phyloP scores from a whole-genome alignment of 2,113 vertebrate genomes.

The Origma solitaria region DNA sequence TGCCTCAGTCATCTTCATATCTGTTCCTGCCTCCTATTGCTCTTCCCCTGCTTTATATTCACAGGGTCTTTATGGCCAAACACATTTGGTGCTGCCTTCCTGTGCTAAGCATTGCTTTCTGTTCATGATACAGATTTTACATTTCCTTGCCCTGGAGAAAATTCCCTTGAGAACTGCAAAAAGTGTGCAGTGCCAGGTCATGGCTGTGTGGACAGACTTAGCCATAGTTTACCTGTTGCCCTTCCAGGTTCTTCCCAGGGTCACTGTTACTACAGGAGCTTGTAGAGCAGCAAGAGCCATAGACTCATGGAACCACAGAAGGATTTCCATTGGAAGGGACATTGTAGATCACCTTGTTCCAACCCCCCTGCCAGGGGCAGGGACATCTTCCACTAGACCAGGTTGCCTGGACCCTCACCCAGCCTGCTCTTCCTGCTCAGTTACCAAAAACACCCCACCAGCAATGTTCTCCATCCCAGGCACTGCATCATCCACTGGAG shows the following conservation, averaged over 20 bases:
- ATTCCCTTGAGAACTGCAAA: not conserved
- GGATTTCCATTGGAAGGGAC: not conserved
- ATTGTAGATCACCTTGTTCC: accelerated
- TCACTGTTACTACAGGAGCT: not conserved
- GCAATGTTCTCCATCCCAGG: not conserved
- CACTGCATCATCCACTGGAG: not conserved
- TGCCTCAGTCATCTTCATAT: not conserved
- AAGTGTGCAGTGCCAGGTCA: not conserved
- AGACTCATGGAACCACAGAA: not conserved
- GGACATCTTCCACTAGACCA: not conserved
- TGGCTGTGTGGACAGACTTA: not conserved
- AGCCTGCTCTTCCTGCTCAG: not conserved
- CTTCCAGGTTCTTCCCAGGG: not conserved
- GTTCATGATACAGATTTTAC: not conserved
- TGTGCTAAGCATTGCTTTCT: not conserved
- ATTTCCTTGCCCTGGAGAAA: not conserved
- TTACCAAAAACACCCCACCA: not conserved
- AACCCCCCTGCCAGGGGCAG: not conserved
- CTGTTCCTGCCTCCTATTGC: not conserved
- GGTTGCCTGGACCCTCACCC: not conserved
- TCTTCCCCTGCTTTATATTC: not conserved
- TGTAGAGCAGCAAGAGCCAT: not conserved
- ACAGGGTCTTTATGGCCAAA: not conserved
- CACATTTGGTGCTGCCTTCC: not conserved
- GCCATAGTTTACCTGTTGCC: not conserved